phyloP scores from a whole-genome alignment of 2,797 vertebrate genomes.

The Vipera latastei region DNA sequence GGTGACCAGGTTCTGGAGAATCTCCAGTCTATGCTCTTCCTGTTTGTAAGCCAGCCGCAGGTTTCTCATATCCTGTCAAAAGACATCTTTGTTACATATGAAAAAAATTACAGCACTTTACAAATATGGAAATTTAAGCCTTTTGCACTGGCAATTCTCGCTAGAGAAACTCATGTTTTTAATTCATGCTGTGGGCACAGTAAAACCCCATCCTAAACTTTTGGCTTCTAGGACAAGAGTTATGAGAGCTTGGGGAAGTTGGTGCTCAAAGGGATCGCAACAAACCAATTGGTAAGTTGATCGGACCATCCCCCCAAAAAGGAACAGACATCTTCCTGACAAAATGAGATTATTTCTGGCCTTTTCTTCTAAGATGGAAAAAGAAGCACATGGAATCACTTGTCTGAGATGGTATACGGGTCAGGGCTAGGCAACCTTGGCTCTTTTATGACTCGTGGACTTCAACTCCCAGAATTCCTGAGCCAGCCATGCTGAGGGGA shows the following conservation, averaged over 20 bases:
- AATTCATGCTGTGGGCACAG: not conserved
- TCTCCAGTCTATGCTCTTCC: conserved; percentile 84
- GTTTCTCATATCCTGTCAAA: conserved; percentile 91
- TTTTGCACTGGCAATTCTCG: not conserved
- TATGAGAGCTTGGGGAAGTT: conserved; percentile 1
- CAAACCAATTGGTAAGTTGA: not conserved
- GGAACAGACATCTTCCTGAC: not conserved
- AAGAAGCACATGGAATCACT: not conserved
- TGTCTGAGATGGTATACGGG: no score
- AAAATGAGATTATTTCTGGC: not conserved
- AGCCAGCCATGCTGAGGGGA: no score
- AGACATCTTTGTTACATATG: not conserved
- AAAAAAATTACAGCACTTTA: not conserved
- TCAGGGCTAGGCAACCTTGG: no score
- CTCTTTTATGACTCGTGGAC: no score
- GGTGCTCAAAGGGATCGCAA: not conserved
- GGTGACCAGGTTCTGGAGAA: conserved; percentile 82
- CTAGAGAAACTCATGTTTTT: not conserved
- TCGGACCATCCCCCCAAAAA: not conserved
- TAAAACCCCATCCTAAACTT: not conserved
- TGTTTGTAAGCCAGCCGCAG: conserved; percentile 89
- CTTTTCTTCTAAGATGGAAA: not conserved
- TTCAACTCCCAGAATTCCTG: no score
- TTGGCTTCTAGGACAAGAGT: not conserved
- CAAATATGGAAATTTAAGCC: conserved; percentile 15